Percentiles rank a stretch among this genome's conserved stretches.
These are phyloP conservation scores for human DNA, from an alignment of 2,113 vertebrate species.

Conservation along the genomic window GRCh38 chr1:116595001-116595500, in stretches of 20 bases:
- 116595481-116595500: constrained; percentile 6
- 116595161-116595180: neutral
- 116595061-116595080: neutral
- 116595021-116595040: neutral
- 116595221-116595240: neutral
- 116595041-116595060: neutral
- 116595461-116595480: neutral
- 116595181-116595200: neutral
- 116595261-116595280: neutral
- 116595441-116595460: neutral
- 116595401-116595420: neutral
- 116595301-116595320: neutral
- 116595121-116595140: neutral
- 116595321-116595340: neutral
- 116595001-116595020: neutral
- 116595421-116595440: neutral
- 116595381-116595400: neutral
- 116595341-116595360: neutral
- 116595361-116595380: neutral
- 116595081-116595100: neutral
- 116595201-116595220: neutral
- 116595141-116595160: neutral
- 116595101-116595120: neutral
- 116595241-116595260: neutral
- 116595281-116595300: neutral